Evolutionary conservation across 2,113 vertebrate species (phyloP), one percentile per base, ranked within the genome.

Genomic region (Dipodomys stephensi): DNA sequence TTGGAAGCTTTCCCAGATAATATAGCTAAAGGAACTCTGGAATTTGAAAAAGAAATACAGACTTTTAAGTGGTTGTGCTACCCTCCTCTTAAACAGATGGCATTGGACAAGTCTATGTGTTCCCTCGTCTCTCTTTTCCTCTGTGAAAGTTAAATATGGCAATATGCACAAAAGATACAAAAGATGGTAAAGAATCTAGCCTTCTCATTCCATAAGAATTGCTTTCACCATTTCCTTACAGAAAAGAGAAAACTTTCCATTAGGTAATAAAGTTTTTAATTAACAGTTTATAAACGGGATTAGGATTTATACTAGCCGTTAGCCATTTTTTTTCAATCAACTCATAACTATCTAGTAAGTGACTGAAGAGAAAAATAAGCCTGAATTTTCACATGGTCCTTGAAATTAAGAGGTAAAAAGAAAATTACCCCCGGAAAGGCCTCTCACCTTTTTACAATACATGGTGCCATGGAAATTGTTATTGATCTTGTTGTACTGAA

Each of bases 401-500:
- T 27, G 19, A 3, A 60, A 62, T 46, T 64, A 46, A 71, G 28
- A 93, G 10, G 46, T 46, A 53, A 53, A 53, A 12, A 53, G 49
- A 53, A 53, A 53, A 13, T 53, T 53, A 53, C 49, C 12, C 8
- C 49, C 49, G 3, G 49, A 53, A 1, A 53, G 12, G 49, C 12
- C 49, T 53, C 49, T 53, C 49, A 53, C 9, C 12, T 53, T 9
- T 53, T 53, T 53, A 53, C 12, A 53, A 53, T 53, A 53, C 12
- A 9, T 53, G 32, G 18, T 10, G 9, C 3, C 0, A 0, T 0
- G 10, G 18, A 82, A 46, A 7, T 16, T 74, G 15, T 53, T 35
- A 39, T 10, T 74, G 6, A 10, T 67, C 7, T 64, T 28, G 49
- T 46, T 6, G 25, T 2, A 30, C 20, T 18, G 6, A 15, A 28